Percentiles rank a stretch among this genome's conserved stretches.
Conservation (phyloP, 2,113 vertebrate genomes). For the Heloderma charlesbogerti region DNA sequence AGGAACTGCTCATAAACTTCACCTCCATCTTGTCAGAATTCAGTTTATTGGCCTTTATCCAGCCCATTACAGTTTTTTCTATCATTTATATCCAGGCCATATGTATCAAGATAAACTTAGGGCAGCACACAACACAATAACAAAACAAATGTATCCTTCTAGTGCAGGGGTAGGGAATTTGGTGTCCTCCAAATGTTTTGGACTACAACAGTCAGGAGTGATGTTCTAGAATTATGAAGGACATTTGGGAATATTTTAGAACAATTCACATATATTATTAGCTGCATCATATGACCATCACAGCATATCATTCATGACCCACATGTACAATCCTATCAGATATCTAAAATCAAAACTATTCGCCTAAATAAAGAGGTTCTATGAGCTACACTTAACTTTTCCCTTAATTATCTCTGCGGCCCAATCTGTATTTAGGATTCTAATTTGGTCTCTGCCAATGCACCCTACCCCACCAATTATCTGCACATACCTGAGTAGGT, state of each 20-base stretch:
- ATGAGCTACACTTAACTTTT: slow-evolving; percentile 56
- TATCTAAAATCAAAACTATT: slow-evolving; percentile 49
- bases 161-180: background rate
- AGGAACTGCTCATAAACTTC: too few relatives aligned
- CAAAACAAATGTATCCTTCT: slow-evolving; percentile 22
- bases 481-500: background rate
- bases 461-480: background rate
- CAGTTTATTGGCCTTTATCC: too few relatives aligned
- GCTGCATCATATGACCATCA: background rate
- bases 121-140: background rate
- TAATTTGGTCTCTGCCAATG: slow-evolving; percentile 16
- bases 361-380: slow-evolving; percentile 33
- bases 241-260: slow-evolving; percentile 51
- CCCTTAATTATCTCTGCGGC: slow-evolving; percentile 6
- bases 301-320: slow-evolving; percentile 16
- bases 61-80: background rate
- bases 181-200: too few relatives aligned
- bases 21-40: too few relatives aligned
- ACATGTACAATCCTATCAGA: slow-evolving; percentile 51
- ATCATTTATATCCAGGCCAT: background rate
- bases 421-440: background rate
- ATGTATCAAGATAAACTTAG: background rate
- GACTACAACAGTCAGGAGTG: too few relatives aligned
- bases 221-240: slow-evolving; percentile 15
- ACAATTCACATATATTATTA: slow-evolving; percentile 41